phyloP scores from a whole-genome alignment of 2,797 vertebrate species.

The Microhierax caerulescens region DNA sequence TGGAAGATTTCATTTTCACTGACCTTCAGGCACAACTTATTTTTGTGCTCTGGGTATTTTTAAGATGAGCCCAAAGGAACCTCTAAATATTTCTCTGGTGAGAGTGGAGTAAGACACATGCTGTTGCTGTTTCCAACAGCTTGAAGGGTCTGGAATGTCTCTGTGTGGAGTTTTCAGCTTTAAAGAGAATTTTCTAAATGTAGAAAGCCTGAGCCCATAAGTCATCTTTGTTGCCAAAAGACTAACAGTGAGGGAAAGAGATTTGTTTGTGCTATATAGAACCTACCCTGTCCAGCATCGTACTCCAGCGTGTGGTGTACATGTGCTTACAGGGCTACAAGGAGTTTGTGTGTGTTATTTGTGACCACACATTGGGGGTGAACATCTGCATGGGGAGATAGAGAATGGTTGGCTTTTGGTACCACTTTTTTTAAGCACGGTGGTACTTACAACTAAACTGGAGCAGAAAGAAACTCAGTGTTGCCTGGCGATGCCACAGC shows the following conservation, averaged over 20 bases:
- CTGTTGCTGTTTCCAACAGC: background rate
- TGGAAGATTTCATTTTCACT: conserved; percentile 31
- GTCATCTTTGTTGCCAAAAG: background rate
- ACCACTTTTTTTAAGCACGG: background rate
- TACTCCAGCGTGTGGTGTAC: background rate
- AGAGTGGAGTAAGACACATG: conserved; percentile 24
- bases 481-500: background rate
- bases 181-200: conserved; percentile 36
- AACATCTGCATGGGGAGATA: background rate
- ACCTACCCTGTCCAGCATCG: fast-evolving
- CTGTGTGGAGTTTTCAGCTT: background rate
- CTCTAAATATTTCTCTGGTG: conserved; percentile 52
- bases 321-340: background rate
- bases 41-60: conserved; percentile 54
- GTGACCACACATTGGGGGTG: fast-evolving
- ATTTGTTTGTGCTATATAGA: background rate
- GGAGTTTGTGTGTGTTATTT: background rate
- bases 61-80: conserved; percentile 39
- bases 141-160: conserved; percentile 26
- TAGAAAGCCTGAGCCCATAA: background rate
- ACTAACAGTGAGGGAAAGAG: background rate
- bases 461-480: background rate
- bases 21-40: conserved; percentile 43
- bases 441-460: background rate
- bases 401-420: background rate